Base-by-base conservation (phyloP, 2,113 vertebrate genomes). In the Peromyscus leucopus region DNA sequence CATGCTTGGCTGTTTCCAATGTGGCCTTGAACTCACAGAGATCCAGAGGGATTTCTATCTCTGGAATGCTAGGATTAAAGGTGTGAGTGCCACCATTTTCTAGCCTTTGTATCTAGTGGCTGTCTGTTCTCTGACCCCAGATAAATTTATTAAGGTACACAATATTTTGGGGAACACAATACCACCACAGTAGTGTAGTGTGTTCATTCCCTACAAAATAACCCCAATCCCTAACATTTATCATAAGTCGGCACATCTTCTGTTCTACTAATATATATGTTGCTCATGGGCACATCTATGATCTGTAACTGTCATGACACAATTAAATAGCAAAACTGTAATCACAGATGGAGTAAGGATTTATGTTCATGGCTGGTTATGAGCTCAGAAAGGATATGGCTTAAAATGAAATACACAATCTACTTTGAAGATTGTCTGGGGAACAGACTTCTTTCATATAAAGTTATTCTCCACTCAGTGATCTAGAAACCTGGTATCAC, bases 401-500 rank as follows among this genome's bases (percentile, higher is more conserved):
- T n/a, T 95, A 84, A 31, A 88, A 15, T 12, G 24, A 86, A 87
- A 57, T 28, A 13, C 16, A 26, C 7, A 12, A 39, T 87, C 24
- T 33, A 28, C 42, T 15, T 71, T 67, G 33, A 75, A 72, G 19
- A 39, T 65, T n/a, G n/a, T 48, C n/a, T 78, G 1, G 0, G 51
- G 36, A 86, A 86, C 33, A 28, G 12, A 72, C 33, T 13, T 28
- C 26, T 59, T 78, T 51, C 42, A 86, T 15, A 16, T 80, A n/a
- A 74, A 8, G 22, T 74, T 3, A 28, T 22, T 94, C 9, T 78
- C 6, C 28, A 28, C 4, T 55, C 10, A 26, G 72, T 1, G 1
- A 17, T 65, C 83, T 69, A 33, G 6, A 65, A 86, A 2, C 0
- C 0, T 22, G 3, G 0, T 51, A 39, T 39, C 24, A 48, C 3